Conservation (phyloP, 2,797 vertebrate genomes). For the Siniperca undulata region DNA sequence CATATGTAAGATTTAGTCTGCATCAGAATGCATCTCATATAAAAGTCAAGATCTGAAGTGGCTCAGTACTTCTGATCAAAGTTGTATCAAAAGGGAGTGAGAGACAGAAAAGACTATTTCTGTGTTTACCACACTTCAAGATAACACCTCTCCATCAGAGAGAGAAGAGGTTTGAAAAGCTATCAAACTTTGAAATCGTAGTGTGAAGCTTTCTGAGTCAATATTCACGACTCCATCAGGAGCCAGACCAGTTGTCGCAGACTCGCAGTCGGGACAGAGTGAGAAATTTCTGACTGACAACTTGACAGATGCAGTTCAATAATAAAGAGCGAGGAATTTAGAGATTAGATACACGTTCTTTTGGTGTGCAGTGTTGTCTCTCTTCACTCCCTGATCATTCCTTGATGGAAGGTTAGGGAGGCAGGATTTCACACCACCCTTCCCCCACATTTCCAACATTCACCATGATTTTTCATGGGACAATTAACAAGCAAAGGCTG, state of each 20-base stretch:
- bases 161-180: slow-evolving; percentile 46
- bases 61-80: slow-evolving; percentile 51
- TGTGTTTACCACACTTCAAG: slow-evolving; percentile 52
- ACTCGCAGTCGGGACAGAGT: slow-evolving; percentile 25
- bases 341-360: slow-evolving; percentile 36
- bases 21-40: slow-evolving; percentile 46
- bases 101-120: slow-evolving; percentile 42
- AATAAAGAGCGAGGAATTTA: slow-evolving; percentile 27
- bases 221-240: slow-evolving; percentile 57
- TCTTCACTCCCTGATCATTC: slow-evolving; percentile 26
- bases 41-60: slow-evolving; percentile 47
- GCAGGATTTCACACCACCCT: not conserved
- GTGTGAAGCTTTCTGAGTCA: slow-evolving; percentile 57
- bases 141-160: slow-evolving; percentile 52
- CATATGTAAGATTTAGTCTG: slow-evolving; percentile 34
- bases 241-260: slow-evolving; percentile 52
- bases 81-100: slow-evolving; percentile 40
- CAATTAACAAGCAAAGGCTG: slow-evolving; percentile 1
- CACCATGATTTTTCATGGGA: not conserved
- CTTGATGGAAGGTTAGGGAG: not conserved
- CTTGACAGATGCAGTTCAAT: slow-evolving; percentile 56
- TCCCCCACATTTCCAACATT: not conserved
- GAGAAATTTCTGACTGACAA: slow-evolving; percentile 62
- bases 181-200: slow-evolving; percentile 49
- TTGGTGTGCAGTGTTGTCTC: not conserved